phyloP scores from a whole-genome alignment of 2,888 invertebrate species.

The Megaustenia siamemsis region DNA sequence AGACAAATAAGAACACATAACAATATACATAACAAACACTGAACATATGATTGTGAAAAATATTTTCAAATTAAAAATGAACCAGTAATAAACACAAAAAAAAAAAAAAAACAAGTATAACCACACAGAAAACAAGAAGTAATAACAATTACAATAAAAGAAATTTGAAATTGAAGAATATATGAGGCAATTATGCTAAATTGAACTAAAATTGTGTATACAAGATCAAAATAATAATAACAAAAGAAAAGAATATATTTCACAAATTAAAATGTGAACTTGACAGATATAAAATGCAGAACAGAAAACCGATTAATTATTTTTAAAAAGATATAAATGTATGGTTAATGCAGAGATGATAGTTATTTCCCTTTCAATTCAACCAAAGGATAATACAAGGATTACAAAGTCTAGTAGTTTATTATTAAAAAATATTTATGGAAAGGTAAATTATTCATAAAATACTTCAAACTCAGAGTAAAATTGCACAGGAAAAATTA shows the following conservation, averaged over 20 bases:
- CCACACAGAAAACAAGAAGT: too few species aligned
- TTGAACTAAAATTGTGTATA: too few species aligned
- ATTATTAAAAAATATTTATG: not conserved
- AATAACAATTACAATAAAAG: too few species aligned
- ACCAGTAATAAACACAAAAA: too few species aligned
- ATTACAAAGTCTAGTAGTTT: not conserved
- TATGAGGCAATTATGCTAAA: too few species aligned
- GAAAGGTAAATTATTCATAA: not conserved
- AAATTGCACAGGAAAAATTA: not conserved
- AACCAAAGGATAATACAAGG: not conserved
- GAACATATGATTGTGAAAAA: too few species aligned
- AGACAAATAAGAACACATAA: too few species aligned
- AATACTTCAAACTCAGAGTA: not conserved
- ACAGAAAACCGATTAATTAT: not conserved
- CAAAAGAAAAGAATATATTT: not conserved
- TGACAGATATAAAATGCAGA: not conserved
- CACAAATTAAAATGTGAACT: not conserved
- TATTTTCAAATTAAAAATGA: too few species aligned
- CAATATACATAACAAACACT: too few species aligned
- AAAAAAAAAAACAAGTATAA: too few species aligned
- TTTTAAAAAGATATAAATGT: not conserved
- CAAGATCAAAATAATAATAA: not conserved
- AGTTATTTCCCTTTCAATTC: not conserved
- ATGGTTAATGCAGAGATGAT: constrained; percentile 9
- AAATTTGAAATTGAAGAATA: too few species aligned